Evolutionary conservation across 2,888 invertebrate genomes (phyloP), one percentile per base, ranked within the genome.

Genomic region (Sipunculus nudus): DNA sequence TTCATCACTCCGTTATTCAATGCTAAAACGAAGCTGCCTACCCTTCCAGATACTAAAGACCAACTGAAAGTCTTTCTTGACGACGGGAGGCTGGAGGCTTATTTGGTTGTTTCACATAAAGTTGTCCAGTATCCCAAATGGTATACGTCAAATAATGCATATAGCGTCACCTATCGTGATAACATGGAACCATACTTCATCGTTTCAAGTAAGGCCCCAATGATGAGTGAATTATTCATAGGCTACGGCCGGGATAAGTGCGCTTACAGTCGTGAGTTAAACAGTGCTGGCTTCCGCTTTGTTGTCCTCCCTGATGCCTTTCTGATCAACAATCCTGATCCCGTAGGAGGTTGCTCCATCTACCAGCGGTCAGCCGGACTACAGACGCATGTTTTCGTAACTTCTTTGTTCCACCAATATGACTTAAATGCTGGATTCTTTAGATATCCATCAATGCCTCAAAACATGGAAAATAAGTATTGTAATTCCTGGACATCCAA

Each of bases 221-320:
- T 61, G 21, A 52, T 61, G 53, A 39, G 45, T 28, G 53, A 54
- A 31, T 29, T 52, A 32, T 58, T 35, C 26, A 23, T 40, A 0
- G 61, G 61, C n/a, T 61, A 61, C 41, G 61, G 61, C 16, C 28
- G 61, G 19, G 61, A 61, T 32, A 61, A 61, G 47, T 61, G 61
- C 41, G 61, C 57, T 16, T 61, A 61, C 57, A 53, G 52, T 21
- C 35, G 53, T 5, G 57, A 57, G 35, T 53, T 61, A 2, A 21
- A 57, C 2, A 28, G 29, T 6, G 47, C 26, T 32, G 57, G 47
- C 6, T 61, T 45, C 32, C 10, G 23, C 23, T 61, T 61, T 41
- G 21, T 26, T 21, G 57, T 58, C 19, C 35, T 61, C 21, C 46
- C 45, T 6, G 47, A 53, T 10, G 29, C 40, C 28, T 61, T 61